phyloP scores from a whole-genome alignment of 2,113 vertebrate species.

The Turnix velox region DNA sequence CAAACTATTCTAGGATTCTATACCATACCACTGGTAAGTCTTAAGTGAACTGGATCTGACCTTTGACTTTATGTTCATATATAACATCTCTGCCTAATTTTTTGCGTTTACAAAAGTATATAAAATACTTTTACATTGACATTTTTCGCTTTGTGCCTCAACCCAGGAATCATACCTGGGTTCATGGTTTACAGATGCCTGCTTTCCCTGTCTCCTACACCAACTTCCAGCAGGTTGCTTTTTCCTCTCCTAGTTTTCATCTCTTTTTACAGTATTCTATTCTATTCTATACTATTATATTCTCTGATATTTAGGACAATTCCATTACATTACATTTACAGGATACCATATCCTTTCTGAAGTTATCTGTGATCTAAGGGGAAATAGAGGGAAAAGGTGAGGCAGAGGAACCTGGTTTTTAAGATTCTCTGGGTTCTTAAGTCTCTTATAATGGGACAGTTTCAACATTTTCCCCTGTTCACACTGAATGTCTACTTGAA shows the following conservation, averaged over 20 bases:
- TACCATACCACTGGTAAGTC: slow-evolving; percentile 5
- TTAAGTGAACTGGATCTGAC: not conserved
- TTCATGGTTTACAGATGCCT: not conserved
- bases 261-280: not conserved
- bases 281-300: not conserved
- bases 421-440: not conserved
- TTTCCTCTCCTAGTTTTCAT: not conserved
- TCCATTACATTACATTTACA: not conserved
- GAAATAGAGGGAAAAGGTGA: not conserved
- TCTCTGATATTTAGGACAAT: not conserved
- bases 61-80: not conserved
- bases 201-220: not conserved
- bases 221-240: not conserved
- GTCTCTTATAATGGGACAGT: not conserved
- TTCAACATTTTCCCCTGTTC: not conserved
- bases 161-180: not conserved
- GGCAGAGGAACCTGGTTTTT: not conserved
- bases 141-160: not conserved
- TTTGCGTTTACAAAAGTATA: not conserved
- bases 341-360: not conserved
- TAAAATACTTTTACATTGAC: not conserved
- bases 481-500: not conserved
- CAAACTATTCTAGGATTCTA: no score
- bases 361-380: not conserved
- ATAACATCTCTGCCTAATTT: not conserved